These are phyloP conservation scores for Diorhabda carinulata DNA, from an alignment of 1,140 invertebrate species.

Conservation along the genomic window DNA sequence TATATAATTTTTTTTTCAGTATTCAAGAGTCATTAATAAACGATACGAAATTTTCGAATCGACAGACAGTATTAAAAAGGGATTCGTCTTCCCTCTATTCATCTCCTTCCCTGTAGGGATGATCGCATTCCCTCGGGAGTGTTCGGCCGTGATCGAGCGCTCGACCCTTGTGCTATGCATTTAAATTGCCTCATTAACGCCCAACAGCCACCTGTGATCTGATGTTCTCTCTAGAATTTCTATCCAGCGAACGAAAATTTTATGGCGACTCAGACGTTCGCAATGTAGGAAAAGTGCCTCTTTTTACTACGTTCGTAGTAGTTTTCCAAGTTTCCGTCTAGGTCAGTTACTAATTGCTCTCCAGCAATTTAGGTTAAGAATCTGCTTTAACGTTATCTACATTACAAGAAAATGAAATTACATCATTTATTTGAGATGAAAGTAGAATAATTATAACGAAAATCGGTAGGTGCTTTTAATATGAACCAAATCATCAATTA, in stretches of 20 bases:
- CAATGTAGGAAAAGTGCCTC: constrained; percentile 13
- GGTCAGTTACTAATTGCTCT: constrained; percentile 1
- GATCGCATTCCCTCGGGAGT: constrained; percentile 33
- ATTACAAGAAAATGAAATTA: too few relatives aligned
- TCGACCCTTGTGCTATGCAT: constrained; percentile 39
- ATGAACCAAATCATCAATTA: too few relatives aligned
- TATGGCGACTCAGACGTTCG: constrained; percentile 3
- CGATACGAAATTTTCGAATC: too few relatives aligned
- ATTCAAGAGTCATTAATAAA: too few relatives aligned
- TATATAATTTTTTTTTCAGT: too few relatives aligned
- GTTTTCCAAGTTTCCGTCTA: not conserved
- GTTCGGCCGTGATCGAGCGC: constrained; percentile 34
- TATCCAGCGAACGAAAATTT: not conserved
- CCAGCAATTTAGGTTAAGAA: not conserved
- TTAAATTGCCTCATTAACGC: constrained; percentile 44
- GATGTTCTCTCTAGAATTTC: constrained; percentile 9
- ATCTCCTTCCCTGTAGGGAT: not conserved
- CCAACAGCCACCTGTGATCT: constrained; percentile 39
- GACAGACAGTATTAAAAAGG: too few relatives aligned
- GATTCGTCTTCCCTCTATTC: not conserved
- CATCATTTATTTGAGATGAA: too few relatives aligned
- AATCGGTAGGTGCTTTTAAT: too few relatives aligned
- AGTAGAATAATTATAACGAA: too few relatives aligned
- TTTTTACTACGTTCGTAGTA: not conserved
- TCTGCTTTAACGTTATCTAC: too few relatives aligned